A percentile compares a stretch with the other conserved stretches of the same genome.
phyloP scores from a whole-genome alignment of 2,797 vertebrate species.

The Pangasius mekongensis region DNA sequence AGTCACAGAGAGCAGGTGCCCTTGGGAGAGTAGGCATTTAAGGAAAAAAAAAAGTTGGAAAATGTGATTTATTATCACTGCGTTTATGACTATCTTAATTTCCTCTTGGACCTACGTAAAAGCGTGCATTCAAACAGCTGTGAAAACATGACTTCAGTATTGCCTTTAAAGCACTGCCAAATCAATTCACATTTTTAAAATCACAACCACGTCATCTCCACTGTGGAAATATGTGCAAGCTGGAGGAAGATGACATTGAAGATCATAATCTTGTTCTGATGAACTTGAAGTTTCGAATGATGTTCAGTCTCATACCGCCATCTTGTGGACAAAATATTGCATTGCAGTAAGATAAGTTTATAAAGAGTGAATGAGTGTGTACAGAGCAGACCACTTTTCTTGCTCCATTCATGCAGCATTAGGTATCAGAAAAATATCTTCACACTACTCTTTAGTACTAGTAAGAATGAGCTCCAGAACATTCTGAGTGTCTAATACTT shows the following conservation, averaged over 20 bases:
- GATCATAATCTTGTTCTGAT: constrained; percentile 43
- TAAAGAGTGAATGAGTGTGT: background rate
- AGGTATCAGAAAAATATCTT: no score
- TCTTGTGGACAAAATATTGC: constrained; percentile 65
- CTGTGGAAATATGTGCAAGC: constrained; percentile 52
- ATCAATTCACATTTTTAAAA: constrained; percentile 48
- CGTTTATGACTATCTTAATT: constrained; percentile 57
- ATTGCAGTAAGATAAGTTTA: background rate
- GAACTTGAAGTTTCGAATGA: constrained; percentile 18
- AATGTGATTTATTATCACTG: constrained; percentile 57
- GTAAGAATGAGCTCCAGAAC: background rate
- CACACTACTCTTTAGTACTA: background rate
- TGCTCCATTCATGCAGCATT: background rate
- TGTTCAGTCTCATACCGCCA: constrained; percentile 69
- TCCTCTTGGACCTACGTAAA: constrained; percentile 47
- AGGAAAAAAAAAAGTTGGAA: constrained; percentile 35
- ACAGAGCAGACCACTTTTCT: background rate
- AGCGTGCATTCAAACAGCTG: constrained; percentile 52
- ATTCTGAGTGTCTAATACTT: background rate
- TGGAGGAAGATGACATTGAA: constrained; percentile 55
- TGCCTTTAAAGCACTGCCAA: constrained; percentile 48
- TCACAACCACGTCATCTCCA: constrained; percentile 42
- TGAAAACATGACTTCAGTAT: constrained; percentile 41
- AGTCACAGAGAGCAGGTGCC: constrained; percentile 73
- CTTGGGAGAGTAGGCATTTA: constrained; percentile 62